Conservation (phyloP, 1,140 invertebrate species). For the Dufourea novaeangliae region DNA sequence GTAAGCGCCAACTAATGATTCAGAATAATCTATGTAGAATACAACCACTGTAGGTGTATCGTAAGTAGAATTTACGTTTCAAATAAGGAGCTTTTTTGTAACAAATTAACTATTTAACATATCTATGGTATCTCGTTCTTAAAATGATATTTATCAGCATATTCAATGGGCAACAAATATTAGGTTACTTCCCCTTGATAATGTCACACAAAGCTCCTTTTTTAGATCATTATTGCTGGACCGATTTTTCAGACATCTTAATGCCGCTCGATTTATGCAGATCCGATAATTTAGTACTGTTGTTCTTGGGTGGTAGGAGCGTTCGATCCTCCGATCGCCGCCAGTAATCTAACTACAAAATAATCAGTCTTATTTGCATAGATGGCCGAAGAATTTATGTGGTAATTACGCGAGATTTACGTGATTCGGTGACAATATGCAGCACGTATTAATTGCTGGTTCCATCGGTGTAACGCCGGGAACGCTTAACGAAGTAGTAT, state of each 20-base stretch:
- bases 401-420: constrained; percentile 59
- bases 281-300: constrained; percentile 44
- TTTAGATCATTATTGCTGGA: no score
- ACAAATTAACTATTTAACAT: no score
- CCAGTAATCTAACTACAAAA: constrained; percentile 52
- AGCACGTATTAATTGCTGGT: constrained; percentile 43
- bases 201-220: background rate
- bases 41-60: background rate
- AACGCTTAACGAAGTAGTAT: constrained; percentile 39
- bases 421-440: constrained; percentile 60
- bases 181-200: no score
- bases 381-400: constrained; percentile 47
- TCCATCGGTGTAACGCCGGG: constrained; percentile 27
- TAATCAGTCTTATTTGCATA: constrained; percentile 51
- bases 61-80: background rate
- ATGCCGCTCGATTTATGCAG: constrained; percentile 23
- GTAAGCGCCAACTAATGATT: background rate
- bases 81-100: background rate
- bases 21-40: background rate
- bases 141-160: no score
- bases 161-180: no score
- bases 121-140: no score
- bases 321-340: constrained; percentile 33
- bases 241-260: background rate
- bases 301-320: constrained; percentile 34